These are phyloP conservation scores for Polyommatus icarus DNA, from an alignment of 2,888 invertebrate genomes.

Conservation along the genomic window DNA sequence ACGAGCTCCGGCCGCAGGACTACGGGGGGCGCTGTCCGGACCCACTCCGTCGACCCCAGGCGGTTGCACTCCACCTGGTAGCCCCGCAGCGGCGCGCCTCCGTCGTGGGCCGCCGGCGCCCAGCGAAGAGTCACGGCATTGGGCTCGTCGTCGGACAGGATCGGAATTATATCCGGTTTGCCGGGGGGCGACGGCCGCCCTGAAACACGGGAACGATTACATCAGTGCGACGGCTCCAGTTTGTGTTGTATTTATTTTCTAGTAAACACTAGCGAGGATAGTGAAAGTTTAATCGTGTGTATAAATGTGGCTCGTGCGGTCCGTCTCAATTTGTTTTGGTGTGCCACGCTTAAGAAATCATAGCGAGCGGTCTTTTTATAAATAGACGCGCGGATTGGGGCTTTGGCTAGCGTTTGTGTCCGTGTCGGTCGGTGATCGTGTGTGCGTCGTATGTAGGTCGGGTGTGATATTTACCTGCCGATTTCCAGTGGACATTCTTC, in stretches of 20 bases:
- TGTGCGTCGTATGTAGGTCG: conserved; percentile 39
- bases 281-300: background rate
- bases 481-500: conserved; percentile 91
- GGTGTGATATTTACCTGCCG: conserved; percentile 84
- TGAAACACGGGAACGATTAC: conserved; percentile 59
- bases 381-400: conserved; percentile 64
- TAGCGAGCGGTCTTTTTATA: conserved; percentile 71
- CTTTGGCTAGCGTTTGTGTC: conserved; percentile 45
- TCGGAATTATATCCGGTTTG: conserved; percentile 89
- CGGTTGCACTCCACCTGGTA: conserved; percentile 87
- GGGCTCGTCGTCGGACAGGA: conserved; percentile 85
- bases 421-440: conserved; percentile 35
- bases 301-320: conserved; percentile 50
- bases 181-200: conserved; percentile 90
- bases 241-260: background rate
- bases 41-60: conserved; percentile 90
- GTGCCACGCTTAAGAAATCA: conserved; percentile 71
- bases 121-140: conserved; percentile 91
- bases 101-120: conserved; percentile 90
- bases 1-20: conserved; percentile 87
- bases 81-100: conserved; percentile 91
- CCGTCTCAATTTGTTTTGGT: conserved; percentile 78
- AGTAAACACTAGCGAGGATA: background rate
- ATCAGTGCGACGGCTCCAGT: conserved; percentile 5
- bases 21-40: conserved; percentile 87